These are phyloP conservation scores for Antigone vipio DNA, from an alignment of 2,113 vertebrate species.

Conservation along the genomic window DNA sequence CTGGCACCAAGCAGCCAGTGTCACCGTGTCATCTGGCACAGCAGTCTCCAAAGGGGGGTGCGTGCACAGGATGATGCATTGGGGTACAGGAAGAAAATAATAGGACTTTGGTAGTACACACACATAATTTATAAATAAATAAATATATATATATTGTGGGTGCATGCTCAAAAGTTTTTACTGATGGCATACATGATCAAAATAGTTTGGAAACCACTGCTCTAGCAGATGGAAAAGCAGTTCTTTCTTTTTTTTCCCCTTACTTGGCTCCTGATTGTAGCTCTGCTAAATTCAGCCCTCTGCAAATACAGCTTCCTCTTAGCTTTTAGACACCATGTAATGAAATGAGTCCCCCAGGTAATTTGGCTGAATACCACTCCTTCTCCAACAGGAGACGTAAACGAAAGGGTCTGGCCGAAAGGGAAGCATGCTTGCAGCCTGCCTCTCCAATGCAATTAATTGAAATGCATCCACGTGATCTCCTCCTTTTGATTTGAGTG, in stretches of 20 bases:
- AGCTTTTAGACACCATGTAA: neutral
- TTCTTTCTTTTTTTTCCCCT: neutral
- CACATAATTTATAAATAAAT: neutral
- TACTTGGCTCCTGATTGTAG: neutral
- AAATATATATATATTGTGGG: neutral
- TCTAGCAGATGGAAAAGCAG: neutral
- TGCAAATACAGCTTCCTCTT: neutral
- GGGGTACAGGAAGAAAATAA: neutral
- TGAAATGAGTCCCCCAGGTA: neutral
- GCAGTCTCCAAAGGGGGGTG: neutral
- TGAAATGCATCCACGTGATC: neutral
- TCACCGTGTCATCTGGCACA: neutral
- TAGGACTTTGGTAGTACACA: neutral
- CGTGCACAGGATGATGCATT: fast-evolving
- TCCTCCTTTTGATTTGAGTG: neutral
- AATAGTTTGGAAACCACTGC: neutral
- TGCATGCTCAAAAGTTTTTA: fast-evolving
- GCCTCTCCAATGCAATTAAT: neutral
- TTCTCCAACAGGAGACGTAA: neutral
- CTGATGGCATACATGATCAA: neutral
- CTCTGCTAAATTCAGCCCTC: neutral
- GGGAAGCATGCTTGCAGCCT: neutral
- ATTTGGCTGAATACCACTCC: neutral
- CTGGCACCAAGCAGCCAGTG: neutral
- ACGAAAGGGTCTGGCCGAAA: neutral